phyloP scores from a whole-genome alignment of 1,140 invertebrate genomes.

The Pogonognathellus flavescens region DNA sequence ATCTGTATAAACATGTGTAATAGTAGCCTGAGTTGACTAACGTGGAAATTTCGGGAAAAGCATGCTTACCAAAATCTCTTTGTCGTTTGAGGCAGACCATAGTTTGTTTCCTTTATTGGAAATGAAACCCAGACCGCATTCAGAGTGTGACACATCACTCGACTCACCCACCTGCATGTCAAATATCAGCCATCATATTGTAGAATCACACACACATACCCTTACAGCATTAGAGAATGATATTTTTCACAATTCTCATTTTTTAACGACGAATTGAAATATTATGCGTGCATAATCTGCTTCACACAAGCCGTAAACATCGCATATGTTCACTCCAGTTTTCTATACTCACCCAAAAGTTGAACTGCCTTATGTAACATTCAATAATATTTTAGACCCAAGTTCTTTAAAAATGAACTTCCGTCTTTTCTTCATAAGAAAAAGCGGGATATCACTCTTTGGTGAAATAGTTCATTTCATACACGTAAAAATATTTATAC shows the following conservation, averaged over 20 bases:
- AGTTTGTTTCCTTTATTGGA: slow-evolving; percentile 65
- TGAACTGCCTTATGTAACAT: neutral
- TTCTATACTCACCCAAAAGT: neutral
- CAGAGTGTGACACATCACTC: slow-evolving; percentile 62
- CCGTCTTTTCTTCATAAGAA: slow-evolving; percentile 15
- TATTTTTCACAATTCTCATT: slow-evolving; percentile 18
- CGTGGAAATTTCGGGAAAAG: slow-evolving; percentile 56
- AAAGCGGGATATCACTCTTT: slow-evolving; percentile 8
- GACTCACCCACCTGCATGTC: slow-evolving; percentile 66
- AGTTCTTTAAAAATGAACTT: slow-evolving; percentile 15
- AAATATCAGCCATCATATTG: slow-evolving; percentile 46
- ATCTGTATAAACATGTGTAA: neutral
- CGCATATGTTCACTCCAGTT: neutral
- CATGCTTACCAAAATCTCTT: slow-evolving; percentile 67
- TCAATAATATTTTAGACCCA: too few species aligned
- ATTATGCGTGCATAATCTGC: slow-evolving; percentile 27
- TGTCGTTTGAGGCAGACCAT: slow-evolving; percentile 61
- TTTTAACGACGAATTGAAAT: slow-evolving; percentile 37
- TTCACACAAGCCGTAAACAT: neutral
- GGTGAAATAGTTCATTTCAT: slow-evolving; percentile 17
- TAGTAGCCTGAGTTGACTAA: neutral
- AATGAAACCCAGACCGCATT: slow-evolving; percentile 63
- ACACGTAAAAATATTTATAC: too few species aligned
- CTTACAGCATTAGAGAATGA: neutral
- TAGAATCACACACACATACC: neutral